These are phyloP conservation scores for Ypsolopha sequella DNA, from an alignment of 2,888 invertebrate species.

Conservation along the genomic window DNA sequence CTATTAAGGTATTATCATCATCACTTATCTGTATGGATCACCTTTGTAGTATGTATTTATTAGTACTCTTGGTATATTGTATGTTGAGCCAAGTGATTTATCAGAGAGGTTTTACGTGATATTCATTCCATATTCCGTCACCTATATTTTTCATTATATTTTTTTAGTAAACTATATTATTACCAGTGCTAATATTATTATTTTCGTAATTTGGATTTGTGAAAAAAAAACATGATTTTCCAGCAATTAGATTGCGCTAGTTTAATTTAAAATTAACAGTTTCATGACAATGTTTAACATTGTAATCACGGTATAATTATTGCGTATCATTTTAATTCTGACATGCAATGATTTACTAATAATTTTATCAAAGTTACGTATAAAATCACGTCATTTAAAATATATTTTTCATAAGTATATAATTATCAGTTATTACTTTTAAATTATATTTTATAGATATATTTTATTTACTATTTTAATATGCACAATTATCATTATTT, in stretches of 20 bases:
- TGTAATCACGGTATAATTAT: conserved; percentile 29
- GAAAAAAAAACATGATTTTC: conserved; percentile 9
- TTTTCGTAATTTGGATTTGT: neutral
- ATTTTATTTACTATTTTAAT: conserved; percentile 63
- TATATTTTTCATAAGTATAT: conserved; percentile 43
- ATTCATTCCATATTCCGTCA: conserved; percentile 50
- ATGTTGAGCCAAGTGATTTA: conserved; percentile 13
- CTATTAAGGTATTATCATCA: conserved; percentile 26
- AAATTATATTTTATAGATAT: conserved; percentile 62
- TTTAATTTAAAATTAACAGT: conserved; percentile 32
- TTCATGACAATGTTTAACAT: conserved; percentile 52
- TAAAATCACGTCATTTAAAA: conserved; percentile 36
- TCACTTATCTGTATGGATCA: conserved; percentile 8
- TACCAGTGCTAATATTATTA: conserved; percentile 35
- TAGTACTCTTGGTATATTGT: conserved; percentile 1
- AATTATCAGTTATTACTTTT: conserved; percentile 59
- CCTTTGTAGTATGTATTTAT: conserved; percentile 1
- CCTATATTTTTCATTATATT: conserved; percentile 32
- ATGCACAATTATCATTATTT: conserved; percentile 56
- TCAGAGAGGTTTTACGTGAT: conserved; percentile 61
- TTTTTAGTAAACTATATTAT: conserved; percentile 30
- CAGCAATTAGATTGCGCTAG: conserved; percentile 68
- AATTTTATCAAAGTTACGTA: conserved; percentile 3
- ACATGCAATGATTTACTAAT: conserved; percentile 3
- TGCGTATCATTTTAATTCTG: conserved; percentile 15